Conservation (phyloP, 2,888 invertebrate genomes). For the Phyto melanocephala region DNA sequence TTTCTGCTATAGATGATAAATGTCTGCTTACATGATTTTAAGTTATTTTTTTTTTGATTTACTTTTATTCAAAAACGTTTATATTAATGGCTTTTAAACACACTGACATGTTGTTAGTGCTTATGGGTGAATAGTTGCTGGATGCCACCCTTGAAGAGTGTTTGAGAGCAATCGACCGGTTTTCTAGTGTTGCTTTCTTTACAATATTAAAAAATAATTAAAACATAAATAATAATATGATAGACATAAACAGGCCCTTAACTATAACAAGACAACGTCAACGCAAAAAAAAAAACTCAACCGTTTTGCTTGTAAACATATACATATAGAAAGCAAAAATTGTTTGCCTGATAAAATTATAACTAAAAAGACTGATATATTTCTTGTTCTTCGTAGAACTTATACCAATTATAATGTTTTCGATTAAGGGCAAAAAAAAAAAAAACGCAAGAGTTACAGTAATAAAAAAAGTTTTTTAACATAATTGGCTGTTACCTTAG, state of each 20-base stretch:
- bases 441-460: not conserved
- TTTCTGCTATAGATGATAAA: not conserved
- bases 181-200: constrained; percentile 1
- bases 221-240: constrained; percentile 62
- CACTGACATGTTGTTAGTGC: not conserved
- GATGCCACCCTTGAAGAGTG: constrained; percentile 50
- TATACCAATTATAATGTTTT: constrained; percentile 46
- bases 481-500: constrained; percentile 52
- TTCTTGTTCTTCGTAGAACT: not conserved
- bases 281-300: not conserved
- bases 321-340: not conserved
- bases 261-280: constrained; percentile 6
- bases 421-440: not conserved
- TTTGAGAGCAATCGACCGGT: constrained; percentile 16
- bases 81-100: constrained; percentile 17
- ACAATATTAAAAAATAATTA: constrained; percentile 54
- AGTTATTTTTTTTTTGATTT: not conserved
- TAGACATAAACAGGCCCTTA: constrained; percentile 49
- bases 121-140: constrained; percentile 27
- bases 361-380: not conserved
- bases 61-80: not conserved
- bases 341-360: not conserved
- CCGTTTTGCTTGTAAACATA: not conserved
- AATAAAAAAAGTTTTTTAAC: constrained; percentile 5
- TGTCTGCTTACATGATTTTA: not conserved